Evolutionary conservation across 2,797 vertebrate species (phyloP).

Genomic region (Gymnopithys bicolor): DNA sequence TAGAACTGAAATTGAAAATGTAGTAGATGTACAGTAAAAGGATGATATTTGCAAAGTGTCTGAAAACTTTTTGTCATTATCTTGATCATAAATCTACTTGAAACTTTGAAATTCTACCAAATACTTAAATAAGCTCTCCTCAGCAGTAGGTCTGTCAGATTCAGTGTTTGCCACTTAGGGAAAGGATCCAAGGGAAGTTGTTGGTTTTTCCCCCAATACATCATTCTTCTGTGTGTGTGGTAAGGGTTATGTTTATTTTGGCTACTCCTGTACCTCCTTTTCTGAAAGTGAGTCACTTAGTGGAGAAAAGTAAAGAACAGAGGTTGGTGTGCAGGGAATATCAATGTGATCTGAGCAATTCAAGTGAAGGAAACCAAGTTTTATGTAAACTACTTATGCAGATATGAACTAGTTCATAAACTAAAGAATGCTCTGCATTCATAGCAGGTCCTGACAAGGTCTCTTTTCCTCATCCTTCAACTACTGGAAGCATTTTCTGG

Average conservation of each 20-base stretch:
- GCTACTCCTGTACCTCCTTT: background rate
- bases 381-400: background rate
- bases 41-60: background rate
- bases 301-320: background rate
- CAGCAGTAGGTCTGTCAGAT: background rate
- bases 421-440: background rate
- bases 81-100: background rate
- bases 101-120: background rate
- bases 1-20: constrained; percentile 12
- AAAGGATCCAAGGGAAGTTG: background rate
- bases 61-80: background rate
- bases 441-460: background rate
- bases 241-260: constrained; percentile 15
- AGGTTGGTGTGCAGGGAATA: background rate
- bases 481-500: background rate
- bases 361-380: background rate
- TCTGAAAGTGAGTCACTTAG: background rate
- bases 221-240: background rate
- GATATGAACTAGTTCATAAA: background rate
- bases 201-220: background rate
- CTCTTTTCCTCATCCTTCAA: background rate
- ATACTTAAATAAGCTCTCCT: background rate
- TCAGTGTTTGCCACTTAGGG: background rate
- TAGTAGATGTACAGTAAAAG: background rate
- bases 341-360: background rate